Conservation (phyloP, 2,113 vertebrate species). For the Coptodon bakossiorum region DNA sequence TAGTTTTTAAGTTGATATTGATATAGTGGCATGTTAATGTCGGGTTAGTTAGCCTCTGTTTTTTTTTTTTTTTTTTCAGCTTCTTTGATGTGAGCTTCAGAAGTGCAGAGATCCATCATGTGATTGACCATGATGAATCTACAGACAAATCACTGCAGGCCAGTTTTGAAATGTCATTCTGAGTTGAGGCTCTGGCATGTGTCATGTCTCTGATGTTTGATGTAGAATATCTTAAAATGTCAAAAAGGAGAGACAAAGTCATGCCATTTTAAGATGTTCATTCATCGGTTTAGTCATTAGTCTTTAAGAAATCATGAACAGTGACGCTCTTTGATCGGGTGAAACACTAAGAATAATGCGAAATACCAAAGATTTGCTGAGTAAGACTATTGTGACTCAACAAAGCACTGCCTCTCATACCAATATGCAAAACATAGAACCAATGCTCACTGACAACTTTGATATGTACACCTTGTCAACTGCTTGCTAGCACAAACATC, state of each 20-base stretch:
- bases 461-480: background rate
- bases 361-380: background rate
- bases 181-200: conserved; percentile 43
- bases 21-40: conserved; percentile 32
- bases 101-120: background rate
- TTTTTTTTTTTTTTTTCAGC: background rate
- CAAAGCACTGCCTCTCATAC: background rate
- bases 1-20: conserved; percentile 4
- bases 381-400: background rate
- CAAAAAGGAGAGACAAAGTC: conserved; percentile 27
- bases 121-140: conserved; percentile 68
- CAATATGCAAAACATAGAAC: background rate
- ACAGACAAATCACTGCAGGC: conserved; percentile 55
- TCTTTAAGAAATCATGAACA: background rate
- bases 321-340: background rate
- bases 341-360: background rate
- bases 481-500: background rate
- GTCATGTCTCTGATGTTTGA: conserved; percentile 11
- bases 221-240: conserved; percentile 36
- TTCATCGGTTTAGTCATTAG: background rate
- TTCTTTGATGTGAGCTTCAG: conserved; percentile 31
- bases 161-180: conserved; percentile 65
- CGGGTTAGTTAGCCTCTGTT: conserved; percentile 43
- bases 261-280: conserved; percentile 7
- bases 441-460: background rate